Base-by-base conservation (phyloP, 2,888 invertebrate species). In the Nipponacmea schrenckii region DNA sequence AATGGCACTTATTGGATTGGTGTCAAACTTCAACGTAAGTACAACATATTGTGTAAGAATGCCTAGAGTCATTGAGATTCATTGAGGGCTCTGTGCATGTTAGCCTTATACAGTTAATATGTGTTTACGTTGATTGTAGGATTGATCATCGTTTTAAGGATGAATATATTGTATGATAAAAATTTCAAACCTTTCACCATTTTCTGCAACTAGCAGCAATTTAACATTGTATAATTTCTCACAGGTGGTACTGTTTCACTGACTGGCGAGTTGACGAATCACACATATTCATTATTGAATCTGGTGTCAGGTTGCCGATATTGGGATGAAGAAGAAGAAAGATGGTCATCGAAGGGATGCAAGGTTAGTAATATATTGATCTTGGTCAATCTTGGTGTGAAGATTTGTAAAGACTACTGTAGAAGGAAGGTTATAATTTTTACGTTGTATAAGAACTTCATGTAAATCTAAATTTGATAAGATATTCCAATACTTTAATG, bases 1-100 rank as follows among this genome's bases (percentile, higher is more conserved):
- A 86, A 85, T 70, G 88, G 88, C 12, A 84, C 85, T 8, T 88
- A 88, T 79, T 81, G 81, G 74, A 77, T 88, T 50, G 86, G 85
- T 0, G 78, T 88, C 48, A 82, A 80, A 64, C 77, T 87, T 1
- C 75, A 80, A 70, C 79, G 88, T 87, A 78, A 76, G 82, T 77
- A 14, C 8, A 15, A n/a, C 24, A n/a, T 62, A 64, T 12, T 10
- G 8, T 26, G 20, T 10, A 8, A 48, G 26, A 24, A 24, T 62
- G 31, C 44, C 10, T 20, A 27, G 62, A 26, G 14, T 12, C 8
- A 62, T 1, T n/a, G n/a, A n/a, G n/a, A n/a, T n/a, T n/a, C n/a
- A n/a, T n/a, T n/a, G n/a, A n/a, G n/a, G n/a, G n/a, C n/a, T n/a
- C n/a, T n/a, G n/a, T n/a, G n/a, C n/a, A n/a, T n/a, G n/a, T n/a